Base-by-base conservation (phyloP, 2,797 vertebrate genomes). In the Thalassophryne amazonica region DNA sequence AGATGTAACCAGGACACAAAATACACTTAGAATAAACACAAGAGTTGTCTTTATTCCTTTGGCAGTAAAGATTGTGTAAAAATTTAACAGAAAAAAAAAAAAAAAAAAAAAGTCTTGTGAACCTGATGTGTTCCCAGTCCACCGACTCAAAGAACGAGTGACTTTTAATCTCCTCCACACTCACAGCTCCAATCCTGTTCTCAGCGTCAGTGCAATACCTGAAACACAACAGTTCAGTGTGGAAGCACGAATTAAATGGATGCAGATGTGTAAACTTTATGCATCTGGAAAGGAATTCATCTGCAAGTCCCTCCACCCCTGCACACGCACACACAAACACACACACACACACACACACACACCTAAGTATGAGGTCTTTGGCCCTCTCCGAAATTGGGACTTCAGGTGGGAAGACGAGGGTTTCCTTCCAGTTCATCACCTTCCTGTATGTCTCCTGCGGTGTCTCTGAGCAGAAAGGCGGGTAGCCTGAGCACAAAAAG, bases 361-460 rank as follows among this genome's bases (percentile, higher is more conserved):
- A 98, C 97, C 91, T 93, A 72, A 96, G 81, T 86, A 99, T 98
- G 78, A 99, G 84, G 69, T 97, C 95, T 87, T 98, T 99, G 53
- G 97, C 89, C 81, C 93, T 93, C 78, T 99, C 97, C 3, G 97
- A 99, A 76, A 98, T 97, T 28, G 97, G 97, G 45, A 99, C 96
- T 79, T 99, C 97, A 7, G 96, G 97, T 12, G 97, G 97, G 86
- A 99, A 99, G 25, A 94, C 90, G 11, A 99, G 86, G 0, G 96
- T 99, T 85, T 99, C 97, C 83, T 95, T 95, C 97, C 97, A 99
- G 88, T 95, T 98, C 97, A 99, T 99, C 54, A 99, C 97, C 85
- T 99, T 99, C 75, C 96, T 92, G 45, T 99, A 99, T 0, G 97
- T 99, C 84, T 99, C 97, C 69, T 99, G 97, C 0, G 97, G 97